Evolutionary conservation across 2,797 vertebrate genomes (phyloP).

Genomic region (Myotis planiceps): DNA sequence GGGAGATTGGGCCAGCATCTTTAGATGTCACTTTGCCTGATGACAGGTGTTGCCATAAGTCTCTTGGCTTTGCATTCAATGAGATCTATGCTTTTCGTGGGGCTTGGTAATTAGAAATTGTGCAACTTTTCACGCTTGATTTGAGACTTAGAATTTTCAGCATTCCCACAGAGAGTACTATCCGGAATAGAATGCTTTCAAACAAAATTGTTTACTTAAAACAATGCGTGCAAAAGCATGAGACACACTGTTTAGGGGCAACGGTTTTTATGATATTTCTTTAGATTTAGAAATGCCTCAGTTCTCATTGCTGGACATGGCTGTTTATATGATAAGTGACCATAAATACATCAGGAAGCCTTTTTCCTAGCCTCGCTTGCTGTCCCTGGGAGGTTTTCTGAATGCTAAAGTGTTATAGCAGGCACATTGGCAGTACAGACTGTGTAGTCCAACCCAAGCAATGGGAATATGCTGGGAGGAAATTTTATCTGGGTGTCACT

Average conservation of each 20-base stretch:
- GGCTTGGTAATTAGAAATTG: neutral
- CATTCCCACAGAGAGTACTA: neutral
- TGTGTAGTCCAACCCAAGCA: neutral
- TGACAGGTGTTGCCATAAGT: neutral
- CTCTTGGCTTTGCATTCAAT: neutral
- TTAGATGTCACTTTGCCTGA: neutral
- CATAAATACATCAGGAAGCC: neutral
- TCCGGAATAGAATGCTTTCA: neutral
- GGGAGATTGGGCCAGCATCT: neutral
- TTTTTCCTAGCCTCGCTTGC: accelerated
- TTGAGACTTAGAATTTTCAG: neutral
- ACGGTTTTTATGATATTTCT: neutral
- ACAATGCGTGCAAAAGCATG: neutral
- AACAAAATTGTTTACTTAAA: constrained; percentile 11
- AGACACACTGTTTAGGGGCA: neutral
- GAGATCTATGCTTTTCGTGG: neutral
- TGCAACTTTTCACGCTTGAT: neutral
- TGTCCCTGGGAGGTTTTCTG: neutral
- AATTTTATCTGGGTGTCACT: neutral
- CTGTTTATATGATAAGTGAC: neutral
- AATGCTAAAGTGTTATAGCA: neutral
- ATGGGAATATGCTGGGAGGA: neutral
- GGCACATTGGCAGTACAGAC: neutral
- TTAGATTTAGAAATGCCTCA: neutral
- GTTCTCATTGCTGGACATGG: neutral